Base-by-base conservation (phyloP, 1,140 invertebrate genomes). In the Psix sp. region DNA sequence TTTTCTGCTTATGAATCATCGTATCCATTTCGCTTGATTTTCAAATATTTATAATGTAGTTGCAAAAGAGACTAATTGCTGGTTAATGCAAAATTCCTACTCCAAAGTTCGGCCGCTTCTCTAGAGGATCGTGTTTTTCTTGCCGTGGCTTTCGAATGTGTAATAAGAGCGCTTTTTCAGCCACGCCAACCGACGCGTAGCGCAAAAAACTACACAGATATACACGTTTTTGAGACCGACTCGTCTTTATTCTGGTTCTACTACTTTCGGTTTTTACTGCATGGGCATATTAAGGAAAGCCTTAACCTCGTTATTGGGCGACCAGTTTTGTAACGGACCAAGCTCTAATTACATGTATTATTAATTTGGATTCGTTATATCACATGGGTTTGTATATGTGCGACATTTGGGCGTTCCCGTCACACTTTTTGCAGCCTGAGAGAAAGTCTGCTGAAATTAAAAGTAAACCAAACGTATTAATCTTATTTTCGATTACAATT, bases 391-490 rank as follows among this genome's bases (percentile, higher is more conserved):
- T 73, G 42, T 48, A 36, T 36, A 16, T 38, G 17, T 17, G 17
- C 9, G 42, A 42, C n/a, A n/a, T n/a, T n/a, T 36, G 49, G 43
- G 57, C 36, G 54, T 52, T 54, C 4, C 43, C 52, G 51, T 45
- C 29, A 59, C 38, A 63, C 18, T 63, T 71, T 33, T 6, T 15
- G 18, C 13, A 15, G 15, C 14, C 21, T 14, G 9, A 46, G 57
- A 42, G 59, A 72, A 63, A 63, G 59, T 72, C 20, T 15, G 59
- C 39, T 63, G 52, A 72, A 72, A 72, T 59, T 57, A 72, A 72
- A 72, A 72, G 68, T 72, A 63, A 65, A 33, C 43, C 45, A 20
- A 42, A 63, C 21, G 10, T 17, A 31, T 38, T 56, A 43, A 48
- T 70, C 48, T 46, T 14, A 33, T 35, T 59, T 36, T 62, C 14